phyloP scores from a whole-genome alignment of 2,797 vertebrate species.

The Pogonophryne albipinna region DNA sequence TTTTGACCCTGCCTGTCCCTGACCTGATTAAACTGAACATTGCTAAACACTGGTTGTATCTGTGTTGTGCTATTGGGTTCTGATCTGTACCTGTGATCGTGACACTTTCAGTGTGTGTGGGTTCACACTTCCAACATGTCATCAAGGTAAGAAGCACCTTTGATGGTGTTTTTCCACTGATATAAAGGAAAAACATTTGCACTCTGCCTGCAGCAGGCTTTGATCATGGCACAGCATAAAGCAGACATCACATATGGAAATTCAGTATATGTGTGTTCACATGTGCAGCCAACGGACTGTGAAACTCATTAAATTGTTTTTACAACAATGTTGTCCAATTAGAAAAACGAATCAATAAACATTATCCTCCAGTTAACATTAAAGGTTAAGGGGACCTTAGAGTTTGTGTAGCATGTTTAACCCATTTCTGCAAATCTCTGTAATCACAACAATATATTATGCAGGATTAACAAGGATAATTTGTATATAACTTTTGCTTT shows the following conservation, averaged over 20 bases:
- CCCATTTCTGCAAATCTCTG: not conserved
- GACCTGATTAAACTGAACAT: no score
- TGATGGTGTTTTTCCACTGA: not conserved
- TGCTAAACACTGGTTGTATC: no score
- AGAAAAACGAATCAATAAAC: not conserved
- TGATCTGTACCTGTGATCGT: no score
- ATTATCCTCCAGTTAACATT: not conserved
- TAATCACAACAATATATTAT: not conserved
- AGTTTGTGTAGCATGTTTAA: not conserved
- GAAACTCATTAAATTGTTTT: not conserved
- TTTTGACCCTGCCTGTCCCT: no score
- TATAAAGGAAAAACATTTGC: not conserved
- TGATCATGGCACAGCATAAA: not conserved
- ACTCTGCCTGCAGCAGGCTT: not conserved
- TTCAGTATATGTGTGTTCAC: not conserved
- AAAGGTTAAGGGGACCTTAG: not conserved
- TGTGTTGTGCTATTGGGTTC: no score
- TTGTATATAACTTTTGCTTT: not conserved
- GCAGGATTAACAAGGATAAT: not conserved
- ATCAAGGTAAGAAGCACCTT: constrained; percentile 3
- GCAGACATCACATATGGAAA: constrained; percentile 2
- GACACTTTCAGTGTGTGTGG: not conserved
- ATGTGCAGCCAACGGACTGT: not conserved
- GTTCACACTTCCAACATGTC: constrained; percentile 7
- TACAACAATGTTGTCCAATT: not conserved